These are phyloP conservation scores for Danaus plexippus DNA, from an alignment of 1,140 invertebrate species.

Conservation along the genomic window DNA sequence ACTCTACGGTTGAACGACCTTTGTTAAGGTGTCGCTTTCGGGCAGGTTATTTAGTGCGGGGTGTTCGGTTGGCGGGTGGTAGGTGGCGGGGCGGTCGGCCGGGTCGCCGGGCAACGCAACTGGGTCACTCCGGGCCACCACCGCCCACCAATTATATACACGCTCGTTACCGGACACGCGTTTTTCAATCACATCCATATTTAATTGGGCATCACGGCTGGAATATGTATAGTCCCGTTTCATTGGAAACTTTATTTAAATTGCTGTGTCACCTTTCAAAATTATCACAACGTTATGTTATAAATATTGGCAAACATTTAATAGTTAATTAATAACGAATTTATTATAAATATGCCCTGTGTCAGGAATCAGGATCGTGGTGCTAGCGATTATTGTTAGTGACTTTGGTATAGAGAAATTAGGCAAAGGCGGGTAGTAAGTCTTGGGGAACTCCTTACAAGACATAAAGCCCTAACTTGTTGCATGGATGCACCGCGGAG, in stretches of 20 bases:
- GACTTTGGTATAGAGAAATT: no score
- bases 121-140: constrained; percentile 63
- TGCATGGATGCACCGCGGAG: constrained; percentile 64
- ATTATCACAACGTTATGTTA: no score
- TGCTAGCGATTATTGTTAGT: no score
- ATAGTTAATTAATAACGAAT: no score
- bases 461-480: constrained; percentile 62
- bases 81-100: constrained; percentile 29
- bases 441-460: constrained; percentile 45
- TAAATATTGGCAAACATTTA: no score
- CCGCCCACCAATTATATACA: constrained; percentile 69
- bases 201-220: constrained; percentile 68
- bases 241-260: constrained; percentile 55
- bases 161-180: constrained; percentile 71
- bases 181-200: constrained; percentile 72
- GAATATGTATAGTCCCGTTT: constrained; percentile 62
- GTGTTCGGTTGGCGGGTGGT: constrained; percentile 20
- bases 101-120: constrained; percentile 66
- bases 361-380: no score
- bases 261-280: constrained; percentile 30
- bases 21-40: constrained; percentile 68
- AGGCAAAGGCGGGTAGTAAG: not conserved
- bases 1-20: constrained; percentile 65
- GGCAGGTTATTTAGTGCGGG: constrained; percentile 66
- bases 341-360: no score